These are phyloP conservation scores for Caerostris darwini DNA, from an alignment of 1,140 invertebrate genomes.

Conservation along the genomic window DNA sequence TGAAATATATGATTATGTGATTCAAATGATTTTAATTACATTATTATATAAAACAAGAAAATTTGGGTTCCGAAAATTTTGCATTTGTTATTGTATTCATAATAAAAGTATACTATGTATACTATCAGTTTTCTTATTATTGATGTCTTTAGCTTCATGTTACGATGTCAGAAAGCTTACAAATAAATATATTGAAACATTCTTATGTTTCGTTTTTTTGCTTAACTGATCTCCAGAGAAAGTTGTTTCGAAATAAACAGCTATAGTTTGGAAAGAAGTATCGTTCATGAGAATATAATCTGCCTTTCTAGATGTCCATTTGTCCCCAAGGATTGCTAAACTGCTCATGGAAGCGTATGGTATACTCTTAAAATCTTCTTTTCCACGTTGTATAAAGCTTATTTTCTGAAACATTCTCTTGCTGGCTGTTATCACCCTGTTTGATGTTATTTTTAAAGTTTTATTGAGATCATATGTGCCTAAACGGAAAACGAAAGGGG, in stretches of 20 bases:
- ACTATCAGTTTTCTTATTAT: too few species aligned
- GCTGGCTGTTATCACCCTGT: background rate
- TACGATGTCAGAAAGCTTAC: background rate
- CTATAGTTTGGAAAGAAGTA: conserved; percentile 1
- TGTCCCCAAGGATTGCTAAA: conserved; percentile 4
- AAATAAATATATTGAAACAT: background rate
- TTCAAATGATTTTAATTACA: too few species aligned
- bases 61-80: too few species aligned
- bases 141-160: too few species aligned
- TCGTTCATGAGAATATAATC: conserved; percentile 15
- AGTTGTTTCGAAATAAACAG: background rate
- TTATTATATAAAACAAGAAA: too few species aligned
- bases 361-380: conserved; percentile 3
- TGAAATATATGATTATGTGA: too few species aligned
- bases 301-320: conserved; percentile 11
- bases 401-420: background rate
- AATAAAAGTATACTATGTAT: too few species aligned
- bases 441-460: background rate
- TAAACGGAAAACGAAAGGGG: background rate
- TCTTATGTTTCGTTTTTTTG: background rate
- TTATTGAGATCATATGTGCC: background rate
- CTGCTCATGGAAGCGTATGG: background rate
- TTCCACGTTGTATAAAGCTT: background rate
- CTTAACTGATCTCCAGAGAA: background rate
- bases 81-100: too few species aligned